Evolutionary conservation across 2,113 vertebrate genomes (phyloP).

Genomic region (Oxyura jamaicensis): DNA sequence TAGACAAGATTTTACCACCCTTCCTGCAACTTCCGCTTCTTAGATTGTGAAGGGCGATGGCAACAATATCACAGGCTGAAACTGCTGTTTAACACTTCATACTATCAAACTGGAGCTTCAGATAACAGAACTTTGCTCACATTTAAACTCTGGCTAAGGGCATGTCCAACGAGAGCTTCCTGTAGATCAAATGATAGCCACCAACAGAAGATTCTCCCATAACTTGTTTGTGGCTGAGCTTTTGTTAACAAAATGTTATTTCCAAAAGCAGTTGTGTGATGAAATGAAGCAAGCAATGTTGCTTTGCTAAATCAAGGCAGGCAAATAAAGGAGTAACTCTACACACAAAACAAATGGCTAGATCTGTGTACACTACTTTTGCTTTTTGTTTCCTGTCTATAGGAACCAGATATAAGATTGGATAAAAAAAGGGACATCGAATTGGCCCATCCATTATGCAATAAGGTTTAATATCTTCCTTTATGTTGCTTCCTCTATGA

Average conservation of each 20-base stretch:
- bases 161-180: background rate
- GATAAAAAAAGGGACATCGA: background rate
- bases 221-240: background rate
- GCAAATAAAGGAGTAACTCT: background rate
- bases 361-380: background rate
- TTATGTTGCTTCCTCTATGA: background rate
- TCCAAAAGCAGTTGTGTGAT: background rate
- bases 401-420: background rate
- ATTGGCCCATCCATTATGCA: background rate
- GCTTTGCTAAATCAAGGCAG: background rate
- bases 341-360: background rate
- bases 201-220: background rate
- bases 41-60: background rate
- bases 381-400: background rate
- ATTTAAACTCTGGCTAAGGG: background rate
- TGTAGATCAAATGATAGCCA: background rate
- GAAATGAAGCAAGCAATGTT: background rate
- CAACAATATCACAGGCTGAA: background rate
- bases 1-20: background rate
- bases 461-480: background rate
- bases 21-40: background rate
- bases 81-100: background rate
- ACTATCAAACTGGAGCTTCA: background rate
- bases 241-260: background rate
- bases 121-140: background rate